Base-by-base conservation (phyloP, 2,888 invertebrate species). In the Acanthosepion esculentum region DNA sequence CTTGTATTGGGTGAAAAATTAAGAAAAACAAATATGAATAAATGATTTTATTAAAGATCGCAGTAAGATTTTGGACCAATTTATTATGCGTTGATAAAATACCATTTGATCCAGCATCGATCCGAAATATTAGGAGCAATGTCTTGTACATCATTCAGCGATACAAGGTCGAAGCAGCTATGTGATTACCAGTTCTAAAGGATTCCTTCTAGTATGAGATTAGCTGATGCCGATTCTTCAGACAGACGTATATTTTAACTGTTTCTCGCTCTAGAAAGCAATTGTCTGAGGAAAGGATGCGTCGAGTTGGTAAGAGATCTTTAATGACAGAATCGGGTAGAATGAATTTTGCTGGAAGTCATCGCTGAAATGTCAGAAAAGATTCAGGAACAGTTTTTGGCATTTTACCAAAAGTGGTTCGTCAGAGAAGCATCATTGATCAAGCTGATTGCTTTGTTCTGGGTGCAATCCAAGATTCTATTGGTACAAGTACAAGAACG, bases 361-460 rank as follows among this genome's bases (percentile, higher is more conserved):
- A 78, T 78, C n/a, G 33, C n/a, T 15, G 78, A 78, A 78, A n/a
- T n/a, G n/a, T n/a, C n/a, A 78, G 78, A 33, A 78, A 78, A 78
- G 78, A 78, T 78, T 78, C 78, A 78, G 78, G 78, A 78, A 78
- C 15, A 33, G 15, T n/a, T 5, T n/a, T 78, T 78, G 78, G 78
- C 78, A 78, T 12, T 10, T 1, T 12, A n/a, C n/a, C 78, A n/a
- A 78, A 78, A 33, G n/a, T 78, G n/a, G n/a, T 78, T 78, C 78
- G 78, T 78, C 78, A 78, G 78, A 78, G 78, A 78, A 78, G 78
- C 78, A 78, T 78, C 78, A 78, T 78, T 78, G 78, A n/a, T 78
- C 78, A 78, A 33, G 78, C n/a, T 78, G 78, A 78, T 78, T n/a
- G 78, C 78, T 78, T 78, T 78, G 78, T 78, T 78, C 33, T 78